Conservation (phyloP, 2,113 vertebrate species). For the Phaethornis superciliosus region DNA sequence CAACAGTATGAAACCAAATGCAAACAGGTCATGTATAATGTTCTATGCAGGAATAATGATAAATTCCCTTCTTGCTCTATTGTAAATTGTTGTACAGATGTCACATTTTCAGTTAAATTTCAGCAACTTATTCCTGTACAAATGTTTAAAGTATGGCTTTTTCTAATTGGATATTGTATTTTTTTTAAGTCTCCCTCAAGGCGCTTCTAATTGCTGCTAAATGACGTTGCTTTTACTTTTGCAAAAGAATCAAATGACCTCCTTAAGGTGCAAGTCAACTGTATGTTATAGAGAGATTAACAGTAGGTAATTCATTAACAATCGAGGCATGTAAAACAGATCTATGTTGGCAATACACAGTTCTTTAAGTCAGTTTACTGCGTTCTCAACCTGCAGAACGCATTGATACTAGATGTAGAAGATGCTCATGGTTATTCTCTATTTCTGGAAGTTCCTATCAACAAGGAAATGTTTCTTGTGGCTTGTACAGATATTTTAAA, state of each 20-base stretch:
- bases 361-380: conserved; percentile 70
- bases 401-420: conserved; percentile 71
- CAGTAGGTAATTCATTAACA: conserved; percentile 73
- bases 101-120: conserved; percentile 90
- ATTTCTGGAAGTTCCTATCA: conserved; percentile 76
- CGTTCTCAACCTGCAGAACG: conserved; percentile 66
- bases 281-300: conserved; percentile 76
- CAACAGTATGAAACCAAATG: conserved; percentile 92
- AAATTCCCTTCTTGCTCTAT: conserved; percentile 89
- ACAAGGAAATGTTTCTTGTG: conserved; percentile 78
- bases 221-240: conserved; percentile 89
- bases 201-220: conserved; percentile 92
- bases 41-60: conserved; percentile 97
- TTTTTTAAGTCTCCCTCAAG: conserved; percentile 88
- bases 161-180: conserved; percentile 88
- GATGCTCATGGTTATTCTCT: conserved; percentile 74
- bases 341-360: conserved; percentile 70
- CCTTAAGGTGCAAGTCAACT: conserved; percentile 90
- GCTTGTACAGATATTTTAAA: conserved; percentile 83
- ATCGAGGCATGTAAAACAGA: conserved; percentile 74
- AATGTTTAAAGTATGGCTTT: conserved; percentile 88
- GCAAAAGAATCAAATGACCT: conserved; percentile 86
- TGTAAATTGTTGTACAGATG: conserved; percentile 98
- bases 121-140: conserved; percentile 91
- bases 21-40: conserved; percentile 86